Evolutionary conservation across 1,140 invertebrate genomes (phyloP), one percentile per base, ranked within the genome.

Genomic region (Littorina saxatilis): DNA sequence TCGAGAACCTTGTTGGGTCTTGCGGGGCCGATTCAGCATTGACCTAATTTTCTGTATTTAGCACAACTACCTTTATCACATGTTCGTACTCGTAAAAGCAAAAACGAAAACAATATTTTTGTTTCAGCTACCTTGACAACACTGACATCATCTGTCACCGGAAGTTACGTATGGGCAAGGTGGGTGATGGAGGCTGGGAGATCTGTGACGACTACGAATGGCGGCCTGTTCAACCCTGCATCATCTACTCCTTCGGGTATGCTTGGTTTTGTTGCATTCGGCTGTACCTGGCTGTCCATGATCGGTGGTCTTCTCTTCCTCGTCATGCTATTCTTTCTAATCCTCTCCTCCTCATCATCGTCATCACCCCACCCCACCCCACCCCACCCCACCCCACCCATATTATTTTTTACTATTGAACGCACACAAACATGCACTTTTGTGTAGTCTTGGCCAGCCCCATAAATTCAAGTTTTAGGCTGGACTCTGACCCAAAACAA

Each of bases 161-260:
- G 29, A 84, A 84, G n/a, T 29, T 88, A 61, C 83, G 87, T 35
- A 83, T 90, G 20, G 88, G 88, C 9, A 79, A 82, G 5, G 43
- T 87, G 17, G 85, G 72, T 1, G 88, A 88, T 72, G 88, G 88
- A 20, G 88, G 88, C 1, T 90, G 87, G 87, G 87, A 90, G 55
- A 79, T 90, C 15, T 90, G 88, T 84, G 87, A 86, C 80, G 88
- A 90, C 61, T 20, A 35, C 7, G 66, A 82, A 50, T 86, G 79
- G 72, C 73, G 85, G 66, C 88, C 87, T 11, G 15, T 11, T 0
- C 50, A 58, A 0, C 74, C 77, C 20, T 88, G 87, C 68, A 74
- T 89, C 35, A 85, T 88, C 13, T 89, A 89, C 68, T 89, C 88
- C 1, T 88, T 88, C 70, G 87, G 87, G 85, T 88, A 68, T n/a